Percentiles rank a stretch among this genome's conserved stretches.
These are phyloP conservation scores for Sebastes alutus DNA, from an alignment of 2,797 vertebrate species.

Conservation along the genomic window DNA sequence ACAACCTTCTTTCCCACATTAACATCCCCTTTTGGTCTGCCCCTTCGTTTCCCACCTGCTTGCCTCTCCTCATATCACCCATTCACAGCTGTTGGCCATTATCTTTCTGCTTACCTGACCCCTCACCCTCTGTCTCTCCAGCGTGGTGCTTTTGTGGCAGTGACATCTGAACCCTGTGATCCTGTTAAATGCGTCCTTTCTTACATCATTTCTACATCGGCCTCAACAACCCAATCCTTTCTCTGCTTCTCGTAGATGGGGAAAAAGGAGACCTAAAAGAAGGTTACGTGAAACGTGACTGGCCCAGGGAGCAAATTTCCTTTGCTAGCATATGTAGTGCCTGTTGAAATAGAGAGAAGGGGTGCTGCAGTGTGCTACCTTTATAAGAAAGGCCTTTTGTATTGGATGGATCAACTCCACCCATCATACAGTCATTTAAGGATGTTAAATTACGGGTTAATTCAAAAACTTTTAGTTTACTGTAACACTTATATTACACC, in stretches of 20 bases:
- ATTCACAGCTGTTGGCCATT: constrained; percentile 75
- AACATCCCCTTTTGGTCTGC: constrained; percentile 53
- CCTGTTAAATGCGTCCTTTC: constrained; percentile 70
- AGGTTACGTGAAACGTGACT: constrained; percentile 24
- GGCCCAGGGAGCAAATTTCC: constrained; percentile 30
- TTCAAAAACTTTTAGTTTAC: neutral
- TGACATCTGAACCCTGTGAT: constrained; percentile 81
- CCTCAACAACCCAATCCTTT: constrained; percentile 55
- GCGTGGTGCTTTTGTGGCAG: constrained; percentile 66
- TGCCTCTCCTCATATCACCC: constrained; percentile 54
- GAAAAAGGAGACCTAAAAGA: constrained; percentile 23
- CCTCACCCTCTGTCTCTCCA: constrained; percentile 54
- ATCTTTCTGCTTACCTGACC: constrained; percentile 71
- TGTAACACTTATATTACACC: neutral
- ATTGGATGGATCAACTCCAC: neutral
- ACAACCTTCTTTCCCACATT: constrained; percentile 66
- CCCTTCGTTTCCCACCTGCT: constrained; percentile 70
- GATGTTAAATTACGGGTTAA: neutral
- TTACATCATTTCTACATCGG: constrained; percentile 59
- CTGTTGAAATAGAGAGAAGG: constrained; percentile 7
- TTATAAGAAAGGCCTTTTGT: constrained; percentile 19
- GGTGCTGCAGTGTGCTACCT: neutral
- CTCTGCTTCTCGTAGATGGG: constrained; percentile 17
- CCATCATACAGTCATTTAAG: constrained; percentile 39
- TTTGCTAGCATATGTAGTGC: neutral